Evolutionary conservation across 2,113 vertebrate genomes (phyloP).

Genomic region (Hucho hucho): DNA sequence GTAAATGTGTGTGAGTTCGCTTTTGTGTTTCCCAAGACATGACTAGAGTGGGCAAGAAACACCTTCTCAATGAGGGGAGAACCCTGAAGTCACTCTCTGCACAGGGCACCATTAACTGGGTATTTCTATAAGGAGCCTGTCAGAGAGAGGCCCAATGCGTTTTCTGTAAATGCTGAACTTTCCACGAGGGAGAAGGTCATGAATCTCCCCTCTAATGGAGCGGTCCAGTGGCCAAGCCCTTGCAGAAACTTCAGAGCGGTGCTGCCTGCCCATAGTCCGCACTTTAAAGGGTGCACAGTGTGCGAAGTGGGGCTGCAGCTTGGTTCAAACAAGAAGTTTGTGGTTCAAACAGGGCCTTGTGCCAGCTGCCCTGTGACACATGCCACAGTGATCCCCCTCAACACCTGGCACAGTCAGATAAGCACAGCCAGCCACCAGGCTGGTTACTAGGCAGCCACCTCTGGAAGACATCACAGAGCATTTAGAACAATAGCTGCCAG

Average conservation of each 20-base stretch:
- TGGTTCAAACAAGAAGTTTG: constrained; percentile 6
- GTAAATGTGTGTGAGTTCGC: constrained; percentile 41
- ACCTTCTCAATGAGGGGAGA: neutral
- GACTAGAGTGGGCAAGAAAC: constrained; percentile 5
- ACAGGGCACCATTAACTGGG: constrained; percentile 53
- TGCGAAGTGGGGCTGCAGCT: constrained; percentile 37
- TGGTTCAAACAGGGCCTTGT: constrained; percentile 29
- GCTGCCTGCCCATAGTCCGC: constrained; percentile 26
- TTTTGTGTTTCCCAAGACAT: constrained; percentile 38
- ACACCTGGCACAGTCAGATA: constrained; percentile 51
- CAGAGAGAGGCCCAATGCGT: constrained; percentile 42
- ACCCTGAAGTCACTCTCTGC: constrained; percentile 6
- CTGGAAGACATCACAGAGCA: too few relatives aligned
- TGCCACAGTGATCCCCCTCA: constrained; percentile 41
- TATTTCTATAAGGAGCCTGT: constrained; percentile 54
- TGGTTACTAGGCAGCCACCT: too few relatives aligned
- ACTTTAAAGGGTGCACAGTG: constrained; percentile 15
- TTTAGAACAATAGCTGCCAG: constrained; percentile 14
- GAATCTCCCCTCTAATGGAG: constrained; percentile 61
- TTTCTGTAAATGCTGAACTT: constrained; percentile 54
- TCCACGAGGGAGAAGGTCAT: constrained; percentile 40
- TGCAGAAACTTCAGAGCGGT: constrained; percentile 63
- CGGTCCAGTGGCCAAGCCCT: constrained; percentile 53
- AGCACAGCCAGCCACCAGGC: constrained; percentile 25
- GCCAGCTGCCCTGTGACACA: constrained; percentile 48